Evolutionary conservation across 1,140 invertebrate species (phyloP).

Genomic region (Euschistus heros): DNA sequence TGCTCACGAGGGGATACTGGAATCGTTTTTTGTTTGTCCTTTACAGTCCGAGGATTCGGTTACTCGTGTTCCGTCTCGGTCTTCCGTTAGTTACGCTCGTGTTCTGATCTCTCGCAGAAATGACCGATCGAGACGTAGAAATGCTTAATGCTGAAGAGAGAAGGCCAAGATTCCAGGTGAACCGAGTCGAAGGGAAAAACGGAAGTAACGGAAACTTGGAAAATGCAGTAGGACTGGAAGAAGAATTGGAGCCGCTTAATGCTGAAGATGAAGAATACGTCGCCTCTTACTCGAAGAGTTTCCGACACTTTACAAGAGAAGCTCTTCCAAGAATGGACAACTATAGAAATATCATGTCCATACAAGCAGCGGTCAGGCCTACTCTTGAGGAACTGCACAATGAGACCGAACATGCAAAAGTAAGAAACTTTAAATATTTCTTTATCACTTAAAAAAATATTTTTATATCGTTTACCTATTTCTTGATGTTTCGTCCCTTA

Average conservation of each 20-base stretch:
- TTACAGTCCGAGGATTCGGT: too few relatives aligned
- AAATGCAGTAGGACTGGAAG: slow-evolving; percentile 33
- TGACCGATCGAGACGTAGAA: slow-evolving; percentile 11
- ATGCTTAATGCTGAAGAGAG: slow-evolving; percentile 29
- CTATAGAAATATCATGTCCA: slow-evolving; percentile 84
- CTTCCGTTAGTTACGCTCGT: too few relatives aligned
- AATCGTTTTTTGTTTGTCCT: too few relatives aligned
- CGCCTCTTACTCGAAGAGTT: slow-evolving; percentile 69
- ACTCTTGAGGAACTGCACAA: slow-evolving; percentile 89
- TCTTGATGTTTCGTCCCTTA: too few relatives aligned
- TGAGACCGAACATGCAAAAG: slow-evolving; percentile 65
- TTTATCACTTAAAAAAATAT: neutral
- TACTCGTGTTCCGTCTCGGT: too few relatives aligned
- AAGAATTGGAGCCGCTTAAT: slow-evolving; percentile 35
- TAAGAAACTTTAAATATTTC: slow-evolving; percentile 33
- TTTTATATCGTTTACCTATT: too few relatives aligned
- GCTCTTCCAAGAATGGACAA: slow-evolving; percentile 83
- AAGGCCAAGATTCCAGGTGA: slow-evolving; percentile 46
- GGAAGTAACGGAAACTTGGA: neutral
- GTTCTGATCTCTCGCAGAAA: neutral
- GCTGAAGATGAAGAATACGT: slow-evolving; percentile 41
- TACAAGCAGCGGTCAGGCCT: slow-evolving; percentile 77
- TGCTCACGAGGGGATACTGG: too few relatives aligned
- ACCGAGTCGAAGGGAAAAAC: slow-evolving; percentile 41
- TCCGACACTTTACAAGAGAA: slow-evolving; percentile 79